Percentiles rank a stretch among this genome's conserved stretches.
Conservation (phyloP, 2,888 invertebrate species). For the Thysanoteuthis rhombus region DNA sequence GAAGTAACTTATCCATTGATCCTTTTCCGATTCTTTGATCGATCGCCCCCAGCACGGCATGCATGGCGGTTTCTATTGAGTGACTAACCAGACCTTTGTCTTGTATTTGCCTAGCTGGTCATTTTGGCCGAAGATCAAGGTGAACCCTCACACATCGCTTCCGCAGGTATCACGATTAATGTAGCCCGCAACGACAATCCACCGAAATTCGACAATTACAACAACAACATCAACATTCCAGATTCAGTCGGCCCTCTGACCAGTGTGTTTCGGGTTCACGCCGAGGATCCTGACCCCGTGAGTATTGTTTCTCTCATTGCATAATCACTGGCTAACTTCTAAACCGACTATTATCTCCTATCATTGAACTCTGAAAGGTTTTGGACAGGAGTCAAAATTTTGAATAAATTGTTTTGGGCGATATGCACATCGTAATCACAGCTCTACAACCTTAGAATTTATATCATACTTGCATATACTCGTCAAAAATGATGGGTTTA, state of each 20-base stretch:
- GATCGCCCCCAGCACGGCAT: neutral
- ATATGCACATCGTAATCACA: too few relatives aligned
- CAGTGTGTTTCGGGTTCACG: constrained; percentile 40
- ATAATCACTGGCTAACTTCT: too few relatives aligned
- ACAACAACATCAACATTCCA: constrained; percentile 50
- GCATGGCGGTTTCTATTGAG: too few relatives aligned
- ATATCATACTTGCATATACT: too few relatives aligned
- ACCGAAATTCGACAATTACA: constrained; percentile 47
- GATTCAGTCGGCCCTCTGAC: constrained; percentile 47
- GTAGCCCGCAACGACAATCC: constrained; percentile 59
- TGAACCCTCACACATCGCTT: constrained; percentile 43
- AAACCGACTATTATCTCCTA: too few relatives aligned
- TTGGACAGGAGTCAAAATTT: too few relatives aligned
- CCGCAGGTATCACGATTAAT: constrained; percentile 49
- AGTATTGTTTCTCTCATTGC: neutral
- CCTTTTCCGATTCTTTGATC: neutral
- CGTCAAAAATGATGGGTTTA: too few relatives aligned
- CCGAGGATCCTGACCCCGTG: constrained; percentile 48
- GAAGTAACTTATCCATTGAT: too few relatives aligned
- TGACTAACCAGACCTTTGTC: neutral
- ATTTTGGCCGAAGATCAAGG: constrained; percentile 52
- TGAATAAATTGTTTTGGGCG: too few relatives aligned
- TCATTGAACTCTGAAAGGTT: too few relatives aligned
- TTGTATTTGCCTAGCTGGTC: constrained; percentile 42
- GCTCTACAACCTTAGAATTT: too few relatives aligned